These are phyloP conservation scores for Adelphocoris suturalis DNA, from an alignment of 2,888 invertebrate species.

Conservation along the genomic window DNA sequence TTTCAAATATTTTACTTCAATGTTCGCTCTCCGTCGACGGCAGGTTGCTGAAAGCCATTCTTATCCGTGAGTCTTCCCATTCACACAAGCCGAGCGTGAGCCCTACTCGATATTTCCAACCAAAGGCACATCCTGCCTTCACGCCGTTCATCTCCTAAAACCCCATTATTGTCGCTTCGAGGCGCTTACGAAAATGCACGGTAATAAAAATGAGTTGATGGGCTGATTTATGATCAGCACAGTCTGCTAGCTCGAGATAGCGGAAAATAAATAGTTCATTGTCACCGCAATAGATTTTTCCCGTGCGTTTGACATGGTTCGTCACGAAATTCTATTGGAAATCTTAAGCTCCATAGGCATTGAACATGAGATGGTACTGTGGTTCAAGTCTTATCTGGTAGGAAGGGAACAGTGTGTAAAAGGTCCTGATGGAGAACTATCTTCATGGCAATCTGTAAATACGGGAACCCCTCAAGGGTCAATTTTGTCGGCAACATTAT, in stretches of 20 bases:
- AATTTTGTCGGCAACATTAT: no score
- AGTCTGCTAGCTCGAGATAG: constrained; percentile 62
- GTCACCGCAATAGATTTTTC: constrained; percentile 10
- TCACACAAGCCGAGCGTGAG: constrained; percentile 51
- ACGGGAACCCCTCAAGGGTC: no score
- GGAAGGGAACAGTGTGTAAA: no score
- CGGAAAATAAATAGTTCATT: constrained; percentile 63
- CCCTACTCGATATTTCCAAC: constrained; percentile 37
- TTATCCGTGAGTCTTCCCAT: constrained; percentile 38
- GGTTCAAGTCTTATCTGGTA: no score
- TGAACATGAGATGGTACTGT: no score
- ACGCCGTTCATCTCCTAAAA: background rate
- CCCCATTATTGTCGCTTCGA: constrained; percentile 37
- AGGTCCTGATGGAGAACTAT: no score
- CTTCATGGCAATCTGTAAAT: no score
- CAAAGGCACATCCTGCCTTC: constrained; percentile 1
- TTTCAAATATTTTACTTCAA: background rate
- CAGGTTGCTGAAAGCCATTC: constrained; percentile 1
- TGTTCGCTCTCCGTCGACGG: background rate
- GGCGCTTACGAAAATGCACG: constrained; percentile 65
- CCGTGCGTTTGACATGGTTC: no score
- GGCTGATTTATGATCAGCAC: constrained; percentile 63
- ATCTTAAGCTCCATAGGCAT: no score
- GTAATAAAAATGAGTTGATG: constrained; percentile 68
- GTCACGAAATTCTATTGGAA: no score